These are phyloP conservation scores for Drosophila bocki DNA, from an alignment of 1,140 invertebrate species.

Conservation along the genomic window DNA sequence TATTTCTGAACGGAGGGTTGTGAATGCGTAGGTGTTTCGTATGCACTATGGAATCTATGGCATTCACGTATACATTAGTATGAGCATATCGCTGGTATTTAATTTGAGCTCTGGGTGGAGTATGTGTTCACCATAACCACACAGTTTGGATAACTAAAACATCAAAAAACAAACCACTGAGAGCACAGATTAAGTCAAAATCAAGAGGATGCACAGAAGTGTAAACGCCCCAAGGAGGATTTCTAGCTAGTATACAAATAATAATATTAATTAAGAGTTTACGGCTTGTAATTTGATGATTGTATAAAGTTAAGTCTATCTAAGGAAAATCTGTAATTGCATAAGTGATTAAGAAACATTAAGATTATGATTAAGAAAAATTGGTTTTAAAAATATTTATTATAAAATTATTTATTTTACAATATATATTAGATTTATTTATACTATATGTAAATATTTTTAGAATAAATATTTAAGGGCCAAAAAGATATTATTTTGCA, in stretches of 20 bases:
- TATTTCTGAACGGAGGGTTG: slow-evolving; percentile 49
- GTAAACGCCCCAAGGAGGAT: not conserved
- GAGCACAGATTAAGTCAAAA: not conserved
- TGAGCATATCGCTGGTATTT: slow-evolving; percentile 34
- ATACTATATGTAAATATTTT: too few species aligned
- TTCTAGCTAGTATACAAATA: not conserved
- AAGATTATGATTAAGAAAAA: too few species aligned
- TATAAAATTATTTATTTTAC: too few species aligned
- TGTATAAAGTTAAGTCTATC: too few species aligned
- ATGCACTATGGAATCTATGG: slow-evolving; percentile 3
- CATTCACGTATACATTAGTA: slow-evolving; percentile 10
- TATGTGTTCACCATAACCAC: not conserved
- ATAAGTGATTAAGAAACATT: too few species aligned
- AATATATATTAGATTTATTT: too few species aligned
- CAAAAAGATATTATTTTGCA: too few species aligned
- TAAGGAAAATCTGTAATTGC: too few species aligned
- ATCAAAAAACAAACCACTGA: not conserved
- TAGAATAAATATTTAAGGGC: too few species aligned
- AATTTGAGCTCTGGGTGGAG: not conserved
- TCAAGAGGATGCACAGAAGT: not conserved
- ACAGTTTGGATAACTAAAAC: not conserved
- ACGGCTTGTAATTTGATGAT: too few species aligned
- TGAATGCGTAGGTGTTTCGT: slow-evolving; percentile 56
- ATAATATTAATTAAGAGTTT: slow-evolving; percentile 3
- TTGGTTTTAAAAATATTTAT: too few species aligned